Percentiles rank a stretch among this genome's conserved stretches.
phyloP scores from a whole-genome alignment of 2,888 invertebrate species.

The Drosophila atripex region DNA sequence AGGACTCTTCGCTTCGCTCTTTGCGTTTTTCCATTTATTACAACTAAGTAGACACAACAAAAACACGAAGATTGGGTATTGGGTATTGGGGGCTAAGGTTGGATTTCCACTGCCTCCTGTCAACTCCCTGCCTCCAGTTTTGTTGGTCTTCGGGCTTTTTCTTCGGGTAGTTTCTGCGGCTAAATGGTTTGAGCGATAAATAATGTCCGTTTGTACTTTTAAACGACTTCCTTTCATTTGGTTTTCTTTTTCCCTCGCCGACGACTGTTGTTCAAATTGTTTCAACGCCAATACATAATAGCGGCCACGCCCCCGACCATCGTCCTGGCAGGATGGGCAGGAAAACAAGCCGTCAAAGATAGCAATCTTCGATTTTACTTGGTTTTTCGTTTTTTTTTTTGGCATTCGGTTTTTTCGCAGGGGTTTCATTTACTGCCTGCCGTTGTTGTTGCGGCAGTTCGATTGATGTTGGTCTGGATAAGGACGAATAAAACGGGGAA shows the following conservation, averaged over 20 bases:
- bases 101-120: constrained; percentile 14
- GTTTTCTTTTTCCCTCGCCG: constrained; percentile 54
- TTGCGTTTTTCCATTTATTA: constrained; percentile 67
- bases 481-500: constrained; percentile 46
- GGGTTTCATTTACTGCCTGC: constrained; percentile 70
- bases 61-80: constrained; percentile 46
- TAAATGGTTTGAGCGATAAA: constrained; percentile 82
- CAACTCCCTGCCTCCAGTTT: not conserved
- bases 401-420: constrained; percentile 35
- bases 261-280: constrained; percentile 78
- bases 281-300: constrained; percentile 83
- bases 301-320: constrained; percentile 64
- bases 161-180: constrained; percentile 66
- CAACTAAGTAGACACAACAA: constrained; percentile 72
- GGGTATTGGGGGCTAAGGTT: constrained; percentile 30
- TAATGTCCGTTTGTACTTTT: constrained; percentile 84
- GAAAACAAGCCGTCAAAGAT: constrained; percentile 81
- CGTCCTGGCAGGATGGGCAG: constrained; percentile 48
- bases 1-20: constrained; percentile 34
- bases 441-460: constrained; percentile 49
- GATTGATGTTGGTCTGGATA: constrained; percentile 76
- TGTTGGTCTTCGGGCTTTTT: constrained; percentile 5
- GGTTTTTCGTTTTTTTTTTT: constrained; percentile 41
- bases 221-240: constrained; percentile 83
- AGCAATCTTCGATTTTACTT: constrained; percentile 82